These are phyloP conservation scores for Anableps anableps DNA, from an alignment of 2,797 vertebrate species.

Conservation along the genomic window DNA sequence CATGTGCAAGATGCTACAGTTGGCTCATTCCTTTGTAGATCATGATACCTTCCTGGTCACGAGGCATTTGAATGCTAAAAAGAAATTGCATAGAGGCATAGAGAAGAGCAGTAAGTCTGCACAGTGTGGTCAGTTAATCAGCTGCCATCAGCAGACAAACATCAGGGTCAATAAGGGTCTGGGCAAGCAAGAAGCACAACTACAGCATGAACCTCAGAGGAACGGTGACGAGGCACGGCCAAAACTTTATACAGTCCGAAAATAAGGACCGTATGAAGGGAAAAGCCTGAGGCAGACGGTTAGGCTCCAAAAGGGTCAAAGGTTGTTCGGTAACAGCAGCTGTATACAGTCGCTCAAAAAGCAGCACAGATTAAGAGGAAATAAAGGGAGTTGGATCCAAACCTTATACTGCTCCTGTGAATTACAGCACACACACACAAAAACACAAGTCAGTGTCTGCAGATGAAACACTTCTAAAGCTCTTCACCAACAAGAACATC, in stretches of 20 bases:
- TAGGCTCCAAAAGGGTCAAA: conserved; percentile 34
- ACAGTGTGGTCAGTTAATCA: not conserved
- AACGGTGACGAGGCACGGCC: not conserved
- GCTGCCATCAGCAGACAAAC: not conserved
- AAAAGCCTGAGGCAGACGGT: conserved; percentile 14
- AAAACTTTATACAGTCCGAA: not conserved
- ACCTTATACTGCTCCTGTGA: conserved; percentile 95
- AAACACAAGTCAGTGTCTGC: conserved; percentile 57
- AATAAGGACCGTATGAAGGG: not conserved
- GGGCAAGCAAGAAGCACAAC: not conserved
- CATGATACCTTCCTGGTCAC: not conserved
- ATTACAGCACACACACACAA: conserved; percentile 60
- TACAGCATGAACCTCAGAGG: conserved; percentile 11
- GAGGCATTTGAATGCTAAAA: not conserved
- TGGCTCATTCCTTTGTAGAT: not conserved
- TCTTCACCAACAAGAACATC: not conserved
- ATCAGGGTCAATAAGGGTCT: not conserved
- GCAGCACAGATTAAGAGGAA: conserved; percentile 30
- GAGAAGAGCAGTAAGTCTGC: not conserved
- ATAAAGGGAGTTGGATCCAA: conserved; percentile 79
- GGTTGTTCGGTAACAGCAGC: conserved; percentile 21
- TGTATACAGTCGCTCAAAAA: conserved; percentile 16
- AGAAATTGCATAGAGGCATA: not conserved
- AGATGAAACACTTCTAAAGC: conserved; percentile 3
- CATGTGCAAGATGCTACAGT: not conserved